phyloP scores from a whole-genome alignment of 2,888 invertebrate genomes.

The Aporophyla nigra region DNA sequence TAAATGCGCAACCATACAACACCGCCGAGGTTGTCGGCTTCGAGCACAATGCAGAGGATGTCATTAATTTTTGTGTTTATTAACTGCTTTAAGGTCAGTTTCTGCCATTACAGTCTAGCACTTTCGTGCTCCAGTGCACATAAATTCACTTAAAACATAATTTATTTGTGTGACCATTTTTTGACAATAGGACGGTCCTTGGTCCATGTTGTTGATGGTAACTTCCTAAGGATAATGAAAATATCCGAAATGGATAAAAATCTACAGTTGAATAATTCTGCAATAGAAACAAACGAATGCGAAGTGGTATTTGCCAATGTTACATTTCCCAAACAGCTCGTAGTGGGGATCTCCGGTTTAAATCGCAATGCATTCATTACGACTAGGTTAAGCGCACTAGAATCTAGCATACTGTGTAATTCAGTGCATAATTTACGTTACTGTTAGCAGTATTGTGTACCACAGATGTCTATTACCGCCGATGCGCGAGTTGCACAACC shows the following conservation, averaged over 20 bases:
- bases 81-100: constrained; percentile 55
- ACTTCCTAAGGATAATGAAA: not conserved
- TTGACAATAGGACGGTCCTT: constrained; percentile 13
- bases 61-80: constrained; percentile 62
- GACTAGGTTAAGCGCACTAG: constrained; percentile 42
- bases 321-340: constrained; percentile 44
- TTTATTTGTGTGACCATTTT: constrained; percentile 38
- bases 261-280: constrained; percentile 5
- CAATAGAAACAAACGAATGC: constrained; percentile 5
- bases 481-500: constrained; percentile 83
- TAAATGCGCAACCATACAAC: constrained; percentile 48
- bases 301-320: not conserved
- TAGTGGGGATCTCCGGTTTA: constrained; percentile 51
- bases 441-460: constrained; percentile 59
- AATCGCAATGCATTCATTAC: constrained; percentile 38
- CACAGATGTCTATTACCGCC: constrained; percentile 74
- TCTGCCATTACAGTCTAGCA: constrained; percentile 46
- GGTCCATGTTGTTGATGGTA: constrained; percentile 4
- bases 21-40: constrained; percentile 54
- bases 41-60: constrained; percentile 64
- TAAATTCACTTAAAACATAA: constrained; percentile 32
- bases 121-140: constrained; percentile 47
- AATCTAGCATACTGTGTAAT: constrained; percentile 56
- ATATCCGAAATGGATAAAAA: constrained; percentile 10
- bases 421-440: constrained; percentile 56